Base-by-base conservation (phyloP, 2,797 vertebrate species). In the Channa striata region DNA sequence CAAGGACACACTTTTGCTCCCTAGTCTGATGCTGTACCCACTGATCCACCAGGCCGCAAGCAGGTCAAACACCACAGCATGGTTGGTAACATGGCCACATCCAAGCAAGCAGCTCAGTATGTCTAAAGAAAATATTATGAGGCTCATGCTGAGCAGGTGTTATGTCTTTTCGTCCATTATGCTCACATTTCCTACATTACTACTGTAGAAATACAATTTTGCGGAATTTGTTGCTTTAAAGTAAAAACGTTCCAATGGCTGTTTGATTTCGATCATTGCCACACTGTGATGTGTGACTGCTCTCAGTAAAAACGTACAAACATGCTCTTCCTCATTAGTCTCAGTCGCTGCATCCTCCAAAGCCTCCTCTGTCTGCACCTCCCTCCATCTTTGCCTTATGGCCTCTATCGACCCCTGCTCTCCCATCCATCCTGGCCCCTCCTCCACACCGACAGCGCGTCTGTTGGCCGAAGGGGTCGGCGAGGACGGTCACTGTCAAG, bases 401-500 rank as follows among this genome's bases (percentile, higher is more conserved):
- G 71, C 75, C 86, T 84, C 64, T 63, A 64, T 56, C 56, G 70
- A 89, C 84, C 82, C 73, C 74, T 65, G 60, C 4, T 1, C 73
- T 67, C 68, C 73, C 59, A 77, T 81, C 78, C 68, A 76, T 82
- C 82, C 76, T 54, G 59, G 36, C 74, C 84, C 83, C 82, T 76
- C 78, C 84, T 54, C 82, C 85, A 77, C 67, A 2, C 76, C 78
- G 83, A 83, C 81, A 70, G 50, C 10, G n/a, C 54, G 78, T 77
- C 71, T 85, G 77, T 73, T 34, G 39, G 75, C 66, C 23, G 0
- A 6, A 59, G 74, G 76, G 87, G 84, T 89, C 87, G 84, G 72
- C 0, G 72, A 74, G 84, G 78, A 75, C 68, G 30, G 78, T 72
- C 77, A 75, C 58, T 78, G 84, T 89, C 90, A 82, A 76, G 84